Evolutionary conservation across 2,888 invertebrate genomes (phyloP).

Genomic region (Ophioninae sp.): DNA sequence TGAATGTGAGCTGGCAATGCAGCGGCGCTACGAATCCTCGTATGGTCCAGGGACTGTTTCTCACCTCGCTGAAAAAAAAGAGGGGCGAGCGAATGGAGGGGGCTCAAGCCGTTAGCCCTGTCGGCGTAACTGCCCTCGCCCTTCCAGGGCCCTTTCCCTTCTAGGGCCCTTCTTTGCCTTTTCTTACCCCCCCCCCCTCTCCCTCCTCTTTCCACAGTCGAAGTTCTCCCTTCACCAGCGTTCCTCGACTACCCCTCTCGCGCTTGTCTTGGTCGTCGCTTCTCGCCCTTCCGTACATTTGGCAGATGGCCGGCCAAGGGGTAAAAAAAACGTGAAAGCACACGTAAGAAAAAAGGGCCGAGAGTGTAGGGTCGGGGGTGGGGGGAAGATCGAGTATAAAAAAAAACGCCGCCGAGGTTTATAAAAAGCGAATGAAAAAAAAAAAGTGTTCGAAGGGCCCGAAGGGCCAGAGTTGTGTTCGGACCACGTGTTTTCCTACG

Average conservation of each 20-base stretch:
- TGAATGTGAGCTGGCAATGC: not conserved
- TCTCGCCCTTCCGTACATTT: slow-evolving; percentile 81
- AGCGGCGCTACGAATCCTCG: slow-evolving; percentile 56
- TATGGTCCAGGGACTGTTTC: slow-evolving; percentile 47
- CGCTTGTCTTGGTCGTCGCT: slow-evolving; percentile 78
- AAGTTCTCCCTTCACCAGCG: slow-evolving; percentile 32
- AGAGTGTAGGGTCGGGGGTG: slow-evolving; percentile 48
- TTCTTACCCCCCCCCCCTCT: slow-evolving; percentile 66
- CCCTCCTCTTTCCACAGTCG: slow-evolving; percentile 32
- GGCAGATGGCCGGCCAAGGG: slow-evolving; percentile 83
- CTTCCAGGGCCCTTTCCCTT: slow-evolving; percentile 39
- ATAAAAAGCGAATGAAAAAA: slow-evolving; percentile 79
- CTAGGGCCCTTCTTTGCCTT: slow-evolving; percentile 52
- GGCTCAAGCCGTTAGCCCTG: slow-evolving; percentile 77
- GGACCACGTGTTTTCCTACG: slow-evolving; percentile 75
- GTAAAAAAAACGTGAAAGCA: slow-evolving; percentile 78
- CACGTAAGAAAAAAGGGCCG: slow-evolving; percentile 67
- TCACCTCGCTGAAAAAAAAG: slow-evolving; percentile 19
- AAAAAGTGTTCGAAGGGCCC: slow-evolving; percentile 59
- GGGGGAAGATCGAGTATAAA: slow-evolving; percentile 62
- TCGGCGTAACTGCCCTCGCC: slow-evolving; percentile 55
- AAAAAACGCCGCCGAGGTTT: slow-evolving; percentile 70
- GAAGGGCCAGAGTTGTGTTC: slow-evolving; percentile 62
- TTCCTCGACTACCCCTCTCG: slow-evolving; percentile 63
- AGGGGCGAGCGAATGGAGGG: slow-evolving; percentile 44